Conservation (phyloP, 1,140 invertebrate species). For the Ceratina australensis region DNA sequence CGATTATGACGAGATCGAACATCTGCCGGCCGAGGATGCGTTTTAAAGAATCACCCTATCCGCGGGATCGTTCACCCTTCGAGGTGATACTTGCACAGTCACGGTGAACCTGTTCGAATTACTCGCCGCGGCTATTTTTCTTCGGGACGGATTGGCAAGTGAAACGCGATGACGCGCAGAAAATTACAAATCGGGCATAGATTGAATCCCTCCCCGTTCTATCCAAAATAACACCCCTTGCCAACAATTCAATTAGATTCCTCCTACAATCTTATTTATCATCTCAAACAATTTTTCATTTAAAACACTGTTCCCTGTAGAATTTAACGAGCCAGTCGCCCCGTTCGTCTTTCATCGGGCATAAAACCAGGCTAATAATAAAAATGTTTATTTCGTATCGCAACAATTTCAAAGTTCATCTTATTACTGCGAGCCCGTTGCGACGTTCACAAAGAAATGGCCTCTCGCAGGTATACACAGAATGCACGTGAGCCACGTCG, state of each 20-base stretch:
- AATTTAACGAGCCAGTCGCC: too few species aligned
- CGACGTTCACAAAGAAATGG: neutral
- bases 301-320: too few species aligned
- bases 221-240: neutral
- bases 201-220: neutral
- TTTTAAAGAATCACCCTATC: slow-evolving; percentile 53
- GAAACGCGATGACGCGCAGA: slow-evolving; percentile 22
- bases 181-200: slow-evolving; percentile 12
- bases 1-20: slow-evolving; percentile 46
- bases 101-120: slow-evolving; percentile 56
- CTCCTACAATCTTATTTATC: neutral
- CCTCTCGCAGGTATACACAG: slow-evolving; percentile 34
- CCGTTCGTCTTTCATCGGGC: too few species aligned
- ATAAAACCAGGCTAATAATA: too few species aligned
- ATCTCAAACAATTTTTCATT: too few species aligned
- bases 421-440: neutral
- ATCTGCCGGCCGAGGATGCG: slow-evolving; percentile 54
- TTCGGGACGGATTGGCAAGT: slow-evolving; percentile 1
- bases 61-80: slow-evolving; percentile 38
- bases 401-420: neutral
- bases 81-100: slow-evolving; percentile 48
- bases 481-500: neutral
- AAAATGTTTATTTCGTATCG: too few species aligned
- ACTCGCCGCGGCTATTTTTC: slow-evolving; percentile 26
- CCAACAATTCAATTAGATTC: neutral